These are phyloP conservation scores for Rachycentron canadum DNA, from an alignment of 2,797 vertebrate genomes.

Conservation along the genomic window DNA sequence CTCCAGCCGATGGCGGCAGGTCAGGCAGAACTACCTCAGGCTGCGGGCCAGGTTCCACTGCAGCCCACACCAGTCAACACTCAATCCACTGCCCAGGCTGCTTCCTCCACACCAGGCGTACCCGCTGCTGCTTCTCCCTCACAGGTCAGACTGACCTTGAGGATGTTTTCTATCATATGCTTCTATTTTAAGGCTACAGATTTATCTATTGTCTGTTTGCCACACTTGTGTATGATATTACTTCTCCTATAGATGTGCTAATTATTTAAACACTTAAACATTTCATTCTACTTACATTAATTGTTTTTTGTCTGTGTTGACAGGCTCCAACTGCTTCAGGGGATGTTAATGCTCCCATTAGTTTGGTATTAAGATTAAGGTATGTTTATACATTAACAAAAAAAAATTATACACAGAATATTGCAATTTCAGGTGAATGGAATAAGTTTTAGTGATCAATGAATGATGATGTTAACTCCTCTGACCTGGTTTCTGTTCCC, in stretches of 20 bases:
- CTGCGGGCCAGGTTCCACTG: slow-evolving; percentile 84
- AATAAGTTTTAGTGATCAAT: neutral
- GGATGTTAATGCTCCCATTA: slow-evolving; percentile 89
- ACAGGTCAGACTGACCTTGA: slow-evolving; percentile 54
- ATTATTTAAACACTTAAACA: neutral
- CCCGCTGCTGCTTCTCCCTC: slow-evolving; percentile 46
- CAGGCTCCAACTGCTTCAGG: slow-evolving; percentile 68
- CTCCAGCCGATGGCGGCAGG: slow-evolving; percentile 85
- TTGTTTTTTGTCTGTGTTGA: slow-evolving; percentile 13
- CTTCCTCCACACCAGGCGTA: slow-evolving; percentile 69
- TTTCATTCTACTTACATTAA: neutral
- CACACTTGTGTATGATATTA: neutral
- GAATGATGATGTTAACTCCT: neutral
- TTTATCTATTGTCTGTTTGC: neutral
- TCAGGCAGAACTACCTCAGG: slow-evolving; percentile 93
- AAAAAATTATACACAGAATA: neutral
- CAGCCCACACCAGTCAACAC: slow-evolving; percentile 85
- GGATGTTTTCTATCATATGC: neutral
- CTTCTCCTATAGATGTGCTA: neutral
- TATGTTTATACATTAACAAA: slow-evolving; percentile 66
- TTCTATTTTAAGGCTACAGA: neutral
- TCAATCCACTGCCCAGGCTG: slow-evolving; percentile 80
- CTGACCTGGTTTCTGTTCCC: slow-evolving; percentile 3
- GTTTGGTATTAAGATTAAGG: slow-evolving; percentile 97
- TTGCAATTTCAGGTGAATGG: neutral